These are phyloP conservation scores for Bujurquina vittata DNA, from an alignment of 2,113 vertebrate species.

Conservation along the genomic window DNA sequence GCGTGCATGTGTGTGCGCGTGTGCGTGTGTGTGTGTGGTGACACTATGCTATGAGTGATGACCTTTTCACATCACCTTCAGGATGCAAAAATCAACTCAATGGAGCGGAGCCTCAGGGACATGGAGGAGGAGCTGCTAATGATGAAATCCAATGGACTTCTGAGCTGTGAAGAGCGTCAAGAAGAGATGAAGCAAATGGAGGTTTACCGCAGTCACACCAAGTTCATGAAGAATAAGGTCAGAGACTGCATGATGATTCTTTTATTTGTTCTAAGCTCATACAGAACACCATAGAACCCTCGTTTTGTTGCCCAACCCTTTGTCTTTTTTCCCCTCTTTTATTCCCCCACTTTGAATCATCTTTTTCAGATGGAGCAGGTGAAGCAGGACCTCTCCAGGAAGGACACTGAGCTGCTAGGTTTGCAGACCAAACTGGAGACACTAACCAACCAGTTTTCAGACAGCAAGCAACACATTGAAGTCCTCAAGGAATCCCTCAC, in stretches of 20 bases:
- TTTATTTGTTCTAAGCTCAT: background rate
- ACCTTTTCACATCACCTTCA: constrained; percentile 56
- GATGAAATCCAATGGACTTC: constrained; percentile 94
- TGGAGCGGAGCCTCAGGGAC: constrained; percentile 94
- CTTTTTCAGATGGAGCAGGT: constrained; percentile 92
- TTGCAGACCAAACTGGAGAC: constrained; percentile 97
- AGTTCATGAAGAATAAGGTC: constrained; percentile 99
- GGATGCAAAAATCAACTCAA: constrained; percentile 96
- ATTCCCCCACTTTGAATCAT: background rate
- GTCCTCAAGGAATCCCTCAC: constrained; percentile 98
- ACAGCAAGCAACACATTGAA: constrained; percentile 98
- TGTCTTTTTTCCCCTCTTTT: background rate
- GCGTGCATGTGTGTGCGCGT: background rate
- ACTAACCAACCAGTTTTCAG: constrained; percentile 96
- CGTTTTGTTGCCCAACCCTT: background rate
- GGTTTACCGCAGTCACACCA: constrained; percentile 97
- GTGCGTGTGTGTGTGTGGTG: background rate
- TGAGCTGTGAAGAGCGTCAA: constrained; percentile 96
- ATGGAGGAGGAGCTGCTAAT: constrained; percentile 97
- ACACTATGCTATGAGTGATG: background rate
- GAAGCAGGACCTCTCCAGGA: constrained; percentile 96
- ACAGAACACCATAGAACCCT: background rate
- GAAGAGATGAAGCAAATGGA: constrained; percentile 99
- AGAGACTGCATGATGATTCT: background rate
- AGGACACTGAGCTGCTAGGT: constrained; percentile 95